Conservation (phyloP, 2,113 vertebrate genomes). For the Seriola quinqueradiata region DNA sequence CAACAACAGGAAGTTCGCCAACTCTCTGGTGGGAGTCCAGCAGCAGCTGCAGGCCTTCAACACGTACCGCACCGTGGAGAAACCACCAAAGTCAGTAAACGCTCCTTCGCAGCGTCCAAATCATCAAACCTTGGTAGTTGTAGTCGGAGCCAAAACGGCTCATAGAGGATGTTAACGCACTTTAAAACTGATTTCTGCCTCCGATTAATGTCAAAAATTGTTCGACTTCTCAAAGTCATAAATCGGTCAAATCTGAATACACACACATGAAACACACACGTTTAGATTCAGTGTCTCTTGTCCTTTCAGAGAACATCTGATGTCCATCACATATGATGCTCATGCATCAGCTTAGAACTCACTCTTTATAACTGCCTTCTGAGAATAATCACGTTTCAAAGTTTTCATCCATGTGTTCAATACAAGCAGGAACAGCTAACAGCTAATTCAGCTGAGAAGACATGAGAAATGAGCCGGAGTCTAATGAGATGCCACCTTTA, state of each 20-base stretch:
- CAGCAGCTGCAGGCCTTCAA: slow-evolving; percentile 97
- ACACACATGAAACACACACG: no score
- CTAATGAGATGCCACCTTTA: not conserved
- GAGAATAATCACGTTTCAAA: not conserved
- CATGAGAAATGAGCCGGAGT: not conserved
- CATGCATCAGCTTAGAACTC: not conserved
- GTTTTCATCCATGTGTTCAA: not conserved
- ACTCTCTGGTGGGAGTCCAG: slow-evolving; percentile 96
- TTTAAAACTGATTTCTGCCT: no score
- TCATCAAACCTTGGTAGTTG: not conserved
- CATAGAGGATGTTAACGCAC: no score
- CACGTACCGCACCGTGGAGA: slow-evolving; percentile 91
- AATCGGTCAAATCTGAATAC: no score
- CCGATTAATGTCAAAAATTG: no score
- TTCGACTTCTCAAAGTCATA: no score
- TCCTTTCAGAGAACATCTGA: no score
- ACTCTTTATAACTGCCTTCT: not conserved
- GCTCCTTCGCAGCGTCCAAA: not conserved
- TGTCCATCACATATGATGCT: no score
- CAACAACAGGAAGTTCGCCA: slow-evolving; percentile 99
- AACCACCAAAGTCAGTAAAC: slow-evolving; percentile 92
- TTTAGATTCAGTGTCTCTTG: no score
- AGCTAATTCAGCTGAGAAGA: not conserved
- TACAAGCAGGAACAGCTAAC: not conserved
- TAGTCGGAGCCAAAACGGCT: no score